A percentile compares a stretch with the other conserved stretches of the same genome.
phyloP scores from a whole-genome alignment of 1,140 invertebrate species.

The Drosophila azteca region DNA sequence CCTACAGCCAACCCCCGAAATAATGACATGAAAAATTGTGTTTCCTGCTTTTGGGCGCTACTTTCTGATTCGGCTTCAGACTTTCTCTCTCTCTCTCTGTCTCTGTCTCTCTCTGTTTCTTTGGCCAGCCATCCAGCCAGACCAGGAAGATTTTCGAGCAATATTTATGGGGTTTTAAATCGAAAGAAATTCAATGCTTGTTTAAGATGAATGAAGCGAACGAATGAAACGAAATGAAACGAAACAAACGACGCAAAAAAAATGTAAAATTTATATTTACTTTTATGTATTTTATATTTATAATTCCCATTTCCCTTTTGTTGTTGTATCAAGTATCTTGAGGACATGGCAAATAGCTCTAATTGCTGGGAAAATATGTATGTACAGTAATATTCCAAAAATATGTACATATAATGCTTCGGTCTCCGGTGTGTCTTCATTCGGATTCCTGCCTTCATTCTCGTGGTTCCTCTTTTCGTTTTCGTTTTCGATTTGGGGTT shows the following conservation, averaged over 20 bases:
- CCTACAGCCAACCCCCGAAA: conserved; percentile 26
- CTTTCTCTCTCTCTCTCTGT: not conserved
- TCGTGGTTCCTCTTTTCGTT: conserved; percentile 8
- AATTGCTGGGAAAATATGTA: conserved; percentile 27
- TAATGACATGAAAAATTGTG: conserved; percentile 81
- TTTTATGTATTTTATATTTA: conserved; percentile 26
- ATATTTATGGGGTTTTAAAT: conserved; percentile 79
- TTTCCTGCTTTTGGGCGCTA: conserved; percentile 66
- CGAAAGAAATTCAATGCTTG: conserved; percentile 76
- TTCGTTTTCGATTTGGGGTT: conserved; percentile 19
- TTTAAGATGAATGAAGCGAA: conserved; percentile 60
- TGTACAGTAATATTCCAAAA: too few relatives aligned
- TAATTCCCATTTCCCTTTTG: not conserved
- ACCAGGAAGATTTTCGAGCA: conserved; percentile 42
- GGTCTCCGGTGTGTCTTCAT: too few relatives aligned
- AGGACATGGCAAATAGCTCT: conserved; percentile 30
- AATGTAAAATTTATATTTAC: conserved; percentile 63
- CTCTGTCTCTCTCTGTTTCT: conserved; percentile 5
- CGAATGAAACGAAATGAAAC: conserved; percentile 10
- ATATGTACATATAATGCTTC: too few relatives aligned
- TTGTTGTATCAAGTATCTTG: conserved; percentile 12
- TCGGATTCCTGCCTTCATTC: too few relatives aligned
- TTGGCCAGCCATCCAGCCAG: conserved; percentile 28
- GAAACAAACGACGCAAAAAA: conserved; percentile 27
- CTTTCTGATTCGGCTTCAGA: conserved; percentile 30